Evolutionary conservation across 2,797 vertebrate genomes (phyloP), one percentile per base, ranked within the genome.

Genomic region (Mus spretus): DNA sequence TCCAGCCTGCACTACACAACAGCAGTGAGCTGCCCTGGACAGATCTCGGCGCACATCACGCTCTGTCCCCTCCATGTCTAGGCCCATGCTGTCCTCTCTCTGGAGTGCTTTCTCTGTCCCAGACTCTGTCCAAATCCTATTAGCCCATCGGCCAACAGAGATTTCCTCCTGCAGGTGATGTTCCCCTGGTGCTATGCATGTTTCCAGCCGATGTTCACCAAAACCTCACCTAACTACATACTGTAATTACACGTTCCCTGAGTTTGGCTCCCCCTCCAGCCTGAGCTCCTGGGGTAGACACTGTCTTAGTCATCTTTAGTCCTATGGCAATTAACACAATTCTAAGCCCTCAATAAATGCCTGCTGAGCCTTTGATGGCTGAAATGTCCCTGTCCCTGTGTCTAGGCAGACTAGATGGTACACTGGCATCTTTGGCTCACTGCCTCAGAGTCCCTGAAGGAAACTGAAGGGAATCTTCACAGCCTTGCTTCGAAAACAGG

Each of bases 261-360:
- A 55, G 79, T 67, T 83, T 90, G 80, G 89, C 91, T 95, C 55
- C 63, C 40, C 53, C 63, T 94, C 85, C 47, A 91, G 92, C 91
- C 93, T 53, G 37, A 93, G 91, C 75, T 92, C 79, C 50, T 84
- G 59, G 77, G 90, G 63, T 75, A 94, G 96, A 93, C 50, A 95
- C 47, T 40, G 28, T 55, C 90, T 97, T 82, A 78, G 79, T 94
- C 95, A 97, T 87, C 92, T 93, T 85, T 83, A 90, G 34, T 90
- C 94, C 86, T 94, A 82, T 59, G 74, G 67, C 72, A 96, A 75
- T 86, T 78, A 86, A 94, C 57, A 67, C 44, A 93, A 67, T 92
- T 82, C 37, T 87, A 85, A 95, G 70, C 13, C 34, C 50, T 93
- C 89, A 44, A 55, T 85, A 89, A 96, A 91, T 90, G 77, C 86